Conservation (phyloP, 1,140 invertebrate genomes). For the Diorhabda sublineata region DNA sequence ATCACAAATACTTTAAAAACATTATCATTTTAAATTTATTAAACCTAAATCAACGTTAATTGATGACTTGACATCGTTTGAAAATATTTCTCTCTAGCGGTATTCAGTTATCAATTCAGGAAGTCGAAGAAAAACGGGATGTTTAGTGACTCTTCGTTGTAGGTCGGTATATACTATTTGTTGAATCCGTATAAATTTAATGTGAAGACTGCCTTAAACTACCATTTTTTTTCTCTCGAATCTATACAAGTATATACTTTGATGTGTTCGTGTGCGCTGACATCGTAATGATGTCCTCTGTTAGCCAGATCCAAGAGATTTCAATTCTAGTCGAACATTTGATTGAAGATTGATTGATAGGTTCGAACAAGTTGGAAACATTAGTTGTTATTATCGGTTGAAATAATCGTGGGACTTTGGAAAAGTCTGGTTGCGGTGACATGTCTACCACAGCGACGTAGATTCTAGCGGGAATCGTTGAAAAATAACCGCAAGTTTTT, state of each 20-base stretch:
- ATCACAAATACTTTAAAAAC: too few species aligned
- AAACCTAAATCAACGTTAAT: too few species aligned
- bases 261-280: neutral
- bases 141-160: neutral
- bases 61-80: too few species aligned
- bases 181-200: neutral
- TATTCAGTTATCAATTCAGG: neutral
- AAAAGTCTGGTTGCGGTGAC: conserved; percentile 12
- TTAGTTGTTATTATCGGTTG: conserved; percentile 24
- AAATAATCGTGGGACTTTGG: conserved; percentile 19
- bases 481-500: too few species aligned
- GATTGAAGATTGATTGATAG: conserved; percentile 24
- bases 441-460: neutral
- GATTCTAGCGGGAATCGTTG: too few species aligned
- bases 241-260: neutral
- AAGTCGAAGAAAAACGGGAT: neutral
- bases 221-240: neutral
- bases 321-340: conserved; percentile 16
- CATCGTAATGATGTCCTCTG: conserved; percentile 9
- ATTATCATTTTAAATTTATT: too few species aligned
- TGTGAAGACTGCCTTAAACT: neutral
- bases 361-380: conserved; percentile 24
- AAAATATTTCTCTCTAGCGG: too few species aligned
- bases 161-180: too few species aligned
- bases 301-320: conserved; percentile 3